Base-by-base conservation (phyloP, 2,888 invertebrate genomes). In the Cheilosia grossa region DNA sequence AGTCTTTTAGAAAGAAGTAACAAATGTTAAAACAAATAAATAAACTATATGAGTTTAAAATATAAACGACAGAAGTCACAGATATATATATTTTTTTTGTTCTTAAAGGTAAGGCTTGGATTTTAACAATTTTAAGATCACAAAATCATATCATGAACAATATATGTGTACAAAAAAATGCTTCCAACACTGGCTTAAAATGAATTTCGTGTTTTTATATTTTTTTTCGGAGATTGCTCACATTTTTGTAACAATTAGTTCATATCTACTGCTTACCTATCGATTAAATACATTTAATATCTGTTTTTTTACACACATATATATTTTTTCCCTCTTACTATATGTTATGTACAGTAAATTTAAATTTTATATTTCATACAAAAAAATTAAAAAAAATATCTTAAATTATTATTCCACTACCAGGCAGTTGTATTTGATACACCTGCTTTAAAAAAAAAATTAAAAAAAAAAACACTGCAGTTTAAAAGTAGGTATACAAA, bases 201-300 rank as follows among this genome's bases (percentile, higher is more conserved):
- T 4, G 37, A 1, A 13, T 10, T 37, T 37, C 13, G 13, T 37
- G 10, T 10, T n/a, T n/a, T n/a, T 13, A 37, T 37, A 13, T 37
- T 37, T 3, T 1, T 37, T 13, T 37, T 33, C 33, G 10, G 10
- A 33, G 37, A 37, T 37, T 37, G 37, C 13, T 73, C 47, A 44
- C 37, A 19, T 42, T 30, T 30, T 53, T 63, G 27, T 27, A 67
- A 49, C 51, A 77, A 61, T 67, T 79, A 73, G 44, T 80, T 64
- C 83, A 80, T 83, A 83, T 80, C 83, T 75, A 21, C 21, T 21
- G 80, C 70, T 80, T 79, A 75, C 13, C 33, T 61, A 58, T 64
- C 61, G 27, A 30, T 17, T 69, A 49, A 54, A 47, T 77, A 81
- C 42, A 58, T 66, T 21, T 24, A 49, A 51, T 27, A 5, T 44